Conservation (phyloP, 2,113 vertebrate species). For the Oncorhynchus kisutch region DNA sequence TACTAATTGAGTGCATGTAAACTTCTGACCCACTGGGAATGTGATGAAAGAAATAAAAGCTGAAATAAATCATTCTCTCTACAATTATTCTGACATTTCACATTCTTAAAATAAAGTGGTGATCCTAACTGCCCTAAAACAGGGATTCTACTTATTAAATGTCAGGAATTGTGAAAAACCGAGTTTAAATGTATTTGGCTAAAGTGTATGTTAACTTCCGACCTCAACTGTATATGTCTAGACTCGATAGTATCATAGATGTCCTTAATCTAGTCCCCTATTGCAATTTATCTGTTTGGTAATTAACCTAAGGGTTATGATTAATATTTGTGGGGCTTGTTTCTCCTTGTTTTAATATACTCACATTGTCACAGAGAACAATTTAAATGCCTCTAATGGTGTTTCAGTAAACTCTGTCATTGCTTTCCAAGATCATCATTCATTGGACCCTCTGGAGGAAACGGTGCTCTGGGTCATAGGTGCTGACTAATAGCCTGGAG, state of each 20-base stretch:
- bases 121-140: too few relatives aligned
- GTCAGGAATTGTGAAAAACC: too few relatives aligned
- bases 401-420: slow-evolving; percentile 27
- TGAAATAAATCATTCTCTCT: too few relatives aligned
- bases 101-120: too few relatives aligned
- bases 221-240: not conserved
- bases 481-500: slow-evolving; percentile 36
- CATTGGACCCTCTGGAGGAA: slow-evolving; percentile 17
- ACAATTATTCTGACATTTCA: too few relatives aligned
- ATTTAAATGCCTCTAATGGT: slow-evolving; percentile 35
- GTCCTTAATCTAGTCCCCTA: not conserved
- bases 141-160: too few relatives aligned
- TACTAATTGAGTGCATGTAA: too few relatives aligned
- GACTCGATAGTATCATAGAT: not conserved
- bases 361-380: slow-evolving; percentile 26
- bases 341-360: slow-evolving; percentile 22
- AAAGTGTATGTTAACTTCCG: too few relatives aligned
- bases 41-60: too few relatives aligned
- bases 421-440: slow-evolving; percentile 34
- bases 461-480: slow-evolving; percentile 9
- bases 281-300: not conserved
- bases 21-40: too few relatives aligned
- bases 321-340: not conserved
- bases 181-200: too few relatives aligned
- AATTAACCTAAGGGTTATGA: not conserved